Evolutionary conservation across 2,888 invertebrate genomes (phyloP).

Genomic region (Caenorhabditis angaria): DNA sequence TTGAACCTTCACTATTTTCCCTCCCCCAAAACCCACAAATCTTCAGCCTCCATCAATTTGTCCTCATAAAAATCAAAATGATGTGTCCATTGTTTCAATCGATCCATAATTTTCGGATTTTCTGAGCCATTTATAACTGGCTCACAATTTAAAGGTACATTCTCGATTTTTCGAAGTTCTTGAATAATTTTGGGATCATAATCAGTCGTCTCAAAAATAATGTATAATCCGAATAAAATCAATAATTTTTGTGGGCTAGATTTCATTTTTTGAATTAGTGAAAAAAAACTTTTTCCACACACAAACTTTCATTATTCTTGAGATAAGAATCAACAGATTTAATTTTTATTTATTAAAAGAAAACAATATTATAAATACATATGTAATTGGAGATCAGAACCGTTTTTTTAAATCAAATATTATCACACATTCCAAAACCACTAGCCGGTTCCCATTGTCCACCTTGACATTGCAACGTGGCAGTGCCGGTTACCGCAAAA

Average conservation of each 20-base stretch:
- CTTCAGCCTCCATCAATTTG: background rate
- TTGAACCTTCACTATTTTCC: too few relatives aligned
- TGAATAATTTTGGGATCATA: too few relatives aligned
- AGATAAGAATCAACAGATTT: background rate
- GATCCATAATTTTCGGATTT: background rate
- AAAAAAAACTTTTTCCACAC: background rate
- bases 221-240: background rate
- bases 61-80: background rate
- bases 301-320: background rate
- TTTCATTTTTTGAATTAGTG: background rate
- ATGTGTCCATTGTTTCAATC: slow-evolving; percentile 1
- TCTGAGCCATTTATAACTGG: background rate
- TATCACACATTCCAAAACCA: slow-evolving; percentile 49
- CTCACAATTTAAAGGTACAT: background rate
- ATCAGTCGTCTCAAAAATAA: background rate
- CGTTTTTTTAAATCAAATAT: slow-evolving; percentile 18
- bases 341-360: background rate
- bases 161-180: background rate
- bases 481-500: slow-evolving; percentile 47
- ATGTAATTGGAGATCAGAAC: background rate
- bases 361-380: background rate
- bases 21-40: background rate
- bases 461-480: slow-evolving; percentile 40
- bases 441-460: slow-evolving; percentile 42
- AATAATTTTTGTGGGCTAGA: background rate